A percentile compares a stretch with the other conserved stretches of the same genome.
Evolutionary conservation across 2,797 vertebrate genomes (phyloP).

Genomic region (Girardinus metallicus): DNA sequence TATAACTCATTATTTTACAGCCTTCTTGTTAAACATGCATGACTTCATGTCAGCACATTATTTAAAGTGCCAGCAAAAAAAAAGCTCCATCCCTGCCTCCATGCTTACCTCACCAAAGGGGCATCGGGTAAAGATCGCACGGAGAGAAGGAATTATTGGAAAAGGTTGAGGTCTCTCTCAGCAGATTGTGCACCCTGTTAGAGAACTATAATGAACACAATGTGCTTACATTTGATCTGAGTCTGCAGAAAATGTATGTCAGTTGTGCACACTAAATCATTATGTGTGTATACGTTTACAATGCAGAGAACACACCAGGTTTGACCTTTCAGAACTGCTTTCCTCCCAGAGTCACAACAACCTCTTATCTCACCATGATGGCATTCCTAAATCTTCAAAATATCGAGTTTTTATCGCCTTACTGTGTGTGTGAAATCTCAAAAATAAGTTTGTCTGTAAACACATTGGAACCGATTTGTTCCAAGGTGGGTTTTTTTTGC

Average conservation of each 20-base stretch:
- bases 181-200: slow-evolving; percentile 37
- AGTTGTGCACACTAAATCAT: slow-evolving; percentile 4
- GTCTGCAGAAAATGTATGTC: slow-evolving; percentile 38
- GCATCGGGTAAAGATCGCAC: slow-evolving; percentile 43
- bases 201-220: slow-evolving; percentile 43
- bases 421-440: neutral
- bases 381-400: neutral
- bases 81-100: slow-evolving; percentile 37
- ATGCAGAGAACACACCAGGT: neutral
- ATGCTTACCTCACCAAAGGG: slow-evolving; percentile 62
- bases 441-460: neutral
- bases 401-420: neutral
- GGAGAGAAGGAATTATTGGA: slow-evolving; percentile 36
- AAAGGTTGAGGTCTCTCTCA: slow-evolving; percentile 46
- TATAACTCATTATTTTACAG: slow-evolving; percentile 77
- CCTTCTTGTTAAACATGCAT: slow-evolving; percentile 77
- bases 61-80: slow-evolving; percentile 62
- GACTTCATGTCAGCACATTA: slow-evolving; percentile 80
- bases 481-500: neutral
- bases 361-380: neutral
- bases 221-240: slow-evolving; percentile 43
- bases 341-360: neutral
- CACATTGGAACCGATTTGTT: neutral
- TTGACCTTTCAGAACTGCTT: slow-evolving; percentile 6
- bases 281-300: slow-evolving; percentile 3